Evolutionary conservation across 2,888 invertebrate species (phyloP).

Genomic region (Dasysyrphus albostriatus): DNA sequence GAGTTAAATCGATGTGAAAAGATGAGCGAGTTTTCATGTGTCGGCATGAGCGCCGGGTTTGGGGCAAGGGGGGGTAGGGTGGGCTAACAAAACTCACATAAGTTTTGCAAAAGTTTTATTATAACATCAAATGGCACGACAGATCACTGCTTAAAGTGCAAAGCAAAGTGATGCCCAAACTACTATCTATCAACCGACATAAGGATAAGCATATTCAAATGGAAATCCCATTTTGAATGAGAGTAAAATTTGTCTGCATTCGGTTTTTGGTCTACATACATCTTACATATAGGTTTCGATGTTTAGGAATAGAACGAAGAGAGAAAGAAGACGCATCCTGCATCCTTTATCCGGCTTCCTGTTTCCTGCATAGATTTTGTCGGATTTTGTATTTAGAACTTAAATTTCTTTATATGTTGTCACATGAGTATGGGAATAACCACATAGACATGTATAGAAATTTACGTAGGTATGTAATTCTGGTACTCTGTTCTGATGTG

Average conservation of each 20-base stretch:
- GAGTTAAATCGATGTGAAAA: conserved; percentile 39
- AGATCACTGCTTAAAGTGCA: conserved; percentile 63
- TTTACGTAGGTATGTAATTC: background rate
- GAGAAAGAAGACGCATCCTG: conserved; percentile 2
- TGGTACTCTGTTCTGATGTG: background rate
- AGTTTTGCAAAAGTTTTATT: conserved; percentile 64
- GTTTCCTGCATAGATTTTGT: conserved; percentile 40
- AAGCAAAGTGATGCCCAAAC: conserved; percentile 61
- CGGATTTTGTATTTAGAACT: conserved; percentile 3
- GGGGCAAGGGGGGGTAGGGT: background rate
- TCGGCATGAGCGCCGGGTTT: too few relatives aligned
- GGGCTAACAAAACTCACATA: conserved; percentile 42
- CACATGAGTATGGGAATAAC: too few relatives aligned
- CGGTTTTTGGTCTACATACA: conserved; percentile 3
- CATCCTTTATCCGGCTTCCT: conserved; percentile 32
- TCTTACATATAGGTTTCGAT: background rate
- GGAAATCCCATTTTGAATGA: conserved; percentile 55
- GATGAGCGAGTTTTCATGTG: conserved; percentile 18
- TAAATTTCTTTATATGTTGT: conserved; percentile 24
- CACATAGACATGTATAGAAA: too few relatives aligned
- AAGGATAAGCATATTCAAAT: conserved; percentile 59
- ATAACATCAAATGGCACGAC: conserved; percentile 70
- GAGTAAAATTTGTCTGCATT: conserved; percentile 51
- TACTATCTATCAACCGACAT: conserved; percentile 39
- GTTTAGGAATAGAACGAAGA: background rate